phyloP scores from a whole-genome alignment of 1,140 invertebrate species.

The Drosophila leontia region DNA sequence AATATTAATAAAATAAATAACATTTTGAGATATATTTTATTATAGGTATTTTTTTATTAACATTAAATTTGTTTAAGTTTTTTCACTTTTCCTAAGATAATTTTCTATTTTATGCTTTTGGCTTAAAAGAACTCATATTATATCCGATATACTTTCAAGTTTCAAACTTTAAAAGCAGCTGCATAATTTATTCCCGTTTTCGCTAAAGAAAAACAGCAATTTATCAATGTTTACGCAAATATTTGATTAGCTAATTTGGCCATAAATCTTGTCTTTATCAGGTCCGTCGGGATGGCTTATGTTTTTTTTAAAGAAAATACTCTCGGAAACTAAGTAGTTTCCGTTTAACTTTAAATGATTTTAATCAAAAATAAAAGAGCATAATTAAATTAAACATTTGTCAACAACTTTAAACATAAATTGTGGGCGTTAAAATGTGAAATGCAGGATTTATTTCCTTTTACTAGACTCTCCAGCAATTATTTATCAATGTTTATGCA shows the following conservation, averaged over 20 bases:
- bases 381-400: background rate
- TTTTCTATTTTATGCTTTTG: background rate
- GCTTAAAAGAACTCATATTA: background rate
- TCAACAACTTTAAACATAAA: slow-evolving; percentile 11
- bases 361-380: too few relatives aligned
- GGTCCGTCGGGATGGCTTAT: slow-evolving; percentile 3
- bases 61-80: too few relatives aligned
- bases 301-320: background rate
- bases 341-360: background rate
- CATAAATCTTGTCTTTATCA: slow-evolving; percentile 21
- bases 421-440: background rate
- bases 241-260: slow-evolving; percentile 22
- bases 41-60: too few relatives aligned
- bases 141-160: slow-evolving; percentile 1
- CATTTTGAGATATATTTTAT: too few relatives aligned
- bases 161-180: slow-evolving; percentile 7
- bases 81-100: background rate
- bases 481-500: slow-evolving; percentile 25
- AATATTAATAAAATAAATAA: background rate
- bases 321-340: background rate
- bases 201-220: slow-evolving; percentile 13
- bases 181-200: slow-evolving; percentile 9
- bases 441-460: slow-evolving; percentile 1
- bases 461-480: slow-evolving; percentile 2
- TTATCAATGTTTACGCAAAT: slow-evolving; percentile 22